Conservation (phyloP, 2,888 invertebrate species). For the Meganola albula region DNA sequence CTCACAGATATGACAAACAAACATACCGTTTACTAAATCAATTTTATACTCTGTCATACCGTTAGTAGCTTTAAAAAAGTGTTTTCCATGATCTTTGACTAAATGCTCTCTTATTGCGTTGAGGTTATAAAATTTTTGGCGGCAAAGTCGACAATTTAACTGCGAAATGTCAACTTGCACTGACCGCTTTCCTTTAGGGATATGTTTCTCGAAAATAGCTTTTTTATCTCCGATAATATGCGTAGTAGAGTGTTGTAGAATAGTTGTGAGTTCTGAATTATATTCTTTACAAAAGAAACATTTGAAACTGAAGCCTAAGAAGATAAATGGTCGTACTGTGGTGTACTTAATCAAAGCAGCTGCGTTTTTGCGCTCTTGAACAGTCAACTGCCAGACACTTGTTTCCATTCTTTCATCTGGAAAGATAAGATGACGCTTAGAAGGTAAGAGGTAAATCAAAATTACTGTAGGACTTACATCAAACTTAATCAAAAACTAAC, state of each 20-base stretch:
- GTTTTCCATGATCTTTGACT: conserved; percentile 27
- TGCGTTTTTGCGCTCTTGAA: conserved; percentile 45
- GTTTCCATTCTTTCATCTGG: conserved; percentile 29
- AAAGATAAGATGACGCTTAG: conserved; percentile 20
- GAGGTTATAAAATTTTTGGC: conserved; percentile 27
- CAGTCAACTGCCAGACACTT: conserved; percentile 53
- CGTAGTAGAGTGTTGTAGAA: conserved; percentile 38
- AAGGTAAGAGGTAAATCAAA: conserved; percentile 2
- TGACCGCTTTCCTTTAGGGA: conserved; percentile 40
- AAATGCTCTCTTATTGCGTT: conserved; percentile 38
- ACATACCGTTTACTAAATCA: conserved; percentile 31
- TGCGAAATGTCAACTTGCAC: conserved; percentile 47
- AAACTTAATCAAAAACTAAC: too few relatives aligned
- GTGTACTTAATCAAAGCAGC: conserved; percentile 43
- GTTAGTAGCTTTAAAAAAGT: conserved; percentile 36
- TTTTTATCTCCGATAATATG: conserved; percentile 30
- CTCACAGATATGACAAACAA: conserved; percentile 42
- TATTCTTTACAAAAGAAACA: conserved; percentile 51
- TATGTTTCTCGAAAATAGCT: conserved; percentile 33
- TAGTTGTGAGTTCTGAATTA: conserved; percentile 29
- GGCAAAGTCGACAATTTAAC: conserved; percentile 42
- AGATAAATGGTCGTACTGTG: conserved; percentile 48
- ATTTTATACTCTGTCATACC: conserved; percentile 52
- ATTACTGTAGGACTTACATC: conserved; percentile 16
- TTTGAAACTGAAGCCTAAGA: conserved; percentile 48